Evolutionary conservation across 37 sponge, comb jelly and placozoan species (phyloP), one percentile per base, ranked within the genome.

Genomic region (Bolinopsis microptera): DNA sequence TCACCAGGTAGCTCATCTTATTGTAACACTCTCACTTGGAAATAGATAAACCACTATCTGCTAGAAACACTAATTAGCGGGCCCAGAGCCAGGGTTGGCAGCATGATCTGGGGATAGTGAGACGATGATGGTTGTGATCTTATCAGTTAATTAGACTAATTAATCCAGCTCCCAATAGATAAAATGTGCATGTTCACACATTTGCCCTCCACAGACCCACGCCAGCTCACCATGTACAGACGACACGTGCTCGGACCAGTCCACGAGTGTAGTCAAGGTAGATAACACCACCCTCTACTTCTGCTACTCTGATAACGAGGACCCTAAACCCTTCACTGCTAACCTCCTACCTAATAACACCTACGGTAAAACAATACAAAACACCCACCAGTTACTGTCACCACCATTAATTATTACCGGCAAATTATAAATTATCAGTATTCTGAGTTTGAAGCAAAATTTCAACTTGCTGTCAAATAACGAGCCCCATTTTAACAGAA

Each of bases 221-320:
- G 37, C 1, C 21, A 32, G 2, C 1, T 77, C 80, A 18, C 16
- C 80, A 35, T 77, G 80, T 36, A 32, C 27, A 0, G 80, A 32
- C 32, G 36, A 16, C 80, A 35, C 36, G 37, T 77, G 80, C 21
- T 35, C 37, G 9, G 80, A 77, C 80, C 33, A 77, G 37, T 34
- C 80, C 16, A 77, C 80, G 35, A 77, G 80, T 34, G 36, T 77
- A 34, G 32, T 77, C 80, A 28, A 32, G 21, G 1, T 77, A 28
- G 35, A 77, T 32, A 32, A 77, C 80, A 77, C 80, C 80, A 86
- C 90, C n/a, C 90, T 86, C 0, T 18, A 86, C 90, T 86, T 39
- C 30, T 86, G 90, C 31, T 86, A 86, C 61, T 39, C 61, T 39
- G 61, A 86, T 38, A 41, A 39, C 26, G 26, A 0, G 26, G 0